Percentiles rank a stretch among this genome's conserved stretches.
Conservation (phyloP, 2,888 invertebrate species). For the Desoria tigrina region DNA sequence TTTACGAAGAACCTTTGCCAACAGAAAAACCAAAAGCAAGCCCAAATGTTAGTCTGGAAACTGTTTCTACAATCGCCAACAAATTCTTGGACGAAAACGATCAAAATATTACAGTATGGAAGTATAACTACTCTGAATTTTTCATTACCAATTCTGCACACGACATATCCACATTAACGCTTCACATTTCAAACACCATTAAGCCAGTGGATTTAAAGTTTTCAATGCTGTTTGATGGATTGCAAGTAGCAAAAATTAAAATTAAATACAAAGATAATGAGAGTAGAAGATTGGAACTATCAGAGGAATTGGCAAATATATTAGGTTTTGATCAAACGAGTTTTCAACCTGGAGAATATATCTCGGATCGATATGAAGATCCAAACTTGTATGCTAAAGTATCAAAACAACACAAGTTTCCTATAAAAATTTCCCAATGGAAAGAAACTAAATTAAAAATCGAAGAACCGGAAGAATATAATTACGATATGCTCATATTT, state of each 20-base stretch:
- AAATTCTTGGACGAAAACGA: neutral
- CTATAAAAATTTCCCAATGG: neutral
- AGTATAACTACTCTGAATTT: neutral
- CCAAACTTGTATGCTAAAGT: neutral
- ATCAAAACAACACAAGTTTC: neutral
- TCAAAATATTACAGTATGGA: neutral
- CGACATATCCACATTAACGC: too few relatives aligned
- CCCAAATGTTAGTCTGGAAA: too few relatives aligned
- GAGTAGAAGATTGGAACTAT: neutral
- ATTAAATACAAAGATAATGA: neutral
- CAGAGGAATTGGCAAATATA: neutral
- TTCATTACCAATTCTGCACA: too few relatives aligned
- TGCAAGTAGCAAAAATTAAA: neutral
- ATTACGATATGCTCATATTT: neutral
- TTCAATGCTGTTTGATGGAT: neutral
- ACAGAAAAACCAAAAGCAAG: too few relatives aligned
- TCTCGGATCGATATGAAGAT: neutral
- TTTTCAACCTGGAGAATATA: neutral
- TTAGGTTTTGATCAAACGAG: neutral
- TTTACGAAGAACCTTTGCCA: neutral
- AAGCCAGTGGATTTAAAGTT: too few relatives aligned
- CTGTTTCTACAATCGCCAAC: neutral
- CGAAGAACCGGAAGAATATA: neutral
- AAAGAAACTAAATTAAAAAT: neutral
- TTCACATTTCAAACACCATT: too few relatives aligned